Percentiles rank a stretch among this genome's conserved stretches.
phyloP scores from a whole-genome alignment of 2,888 invertebrate genomes.

The Erynnis tages region DNA sequence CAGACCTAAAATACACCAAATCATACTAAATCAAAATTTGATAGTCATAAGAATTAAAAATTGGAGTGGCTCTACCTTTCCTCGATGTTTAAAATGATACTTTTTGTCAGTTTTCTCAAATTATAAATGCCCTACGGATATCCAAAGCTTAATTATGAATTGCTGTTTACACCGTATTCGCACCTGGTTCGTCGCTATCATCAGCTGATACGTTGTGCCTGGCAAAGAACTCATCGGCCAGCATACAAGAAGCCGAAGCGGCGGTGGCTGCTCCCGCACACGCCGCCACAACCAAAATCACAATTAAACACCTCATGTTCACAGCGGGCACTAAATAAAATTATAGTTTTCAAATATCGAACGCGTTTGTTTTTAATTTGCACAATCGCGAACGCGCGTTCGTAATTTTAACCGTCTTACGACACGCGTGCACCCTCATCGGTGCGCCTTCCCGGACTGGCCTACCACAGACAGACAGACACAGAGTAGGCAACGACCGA shows the following conservation, averaged over 20 bases:
- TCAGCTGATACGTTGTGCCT: conserved; percentile 76
- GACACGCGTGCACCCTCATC: conserved; percentile 67
- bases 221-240: conserved; percentile 63
- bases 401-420: conserved; percentile 46
- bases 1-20: neutral
- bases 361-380: conserved; percentile 47
- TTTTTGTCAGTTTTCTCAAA: too few relatives aligned
- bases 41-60: too few relatives aligned
- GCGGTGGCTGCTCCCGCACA: conserved; percentile 51
- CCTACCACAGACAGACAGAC: conserved; percentile 29
- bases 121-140: too few relatives aligned
- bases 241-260: conserved; percentile 58
- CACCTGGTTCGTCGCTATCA: conserved; percentile 72
- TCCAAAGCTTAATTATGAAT: neutral
- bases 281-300: conserved; percentile 56
- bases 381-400: conserved; percentile 66
- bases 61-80: too few relatives aligned
- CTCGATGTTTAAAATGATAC: too few relatives aligned
- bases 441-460: conserved; percentile 71
- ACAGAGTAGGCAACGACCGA: conserved; percentile 33
- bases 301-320: conserved; percentile 73
- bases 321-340: conserved; percentile 49
- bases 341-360: conserved; percentile 49
- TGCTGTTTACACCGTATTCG: conserved; percentile 34
- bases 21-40: too few relatives aligned